phyloP scores from a whole-genome alignment of 2,113 vertebrate genomes.

The Phylloscopus trochiloides region DNA sequence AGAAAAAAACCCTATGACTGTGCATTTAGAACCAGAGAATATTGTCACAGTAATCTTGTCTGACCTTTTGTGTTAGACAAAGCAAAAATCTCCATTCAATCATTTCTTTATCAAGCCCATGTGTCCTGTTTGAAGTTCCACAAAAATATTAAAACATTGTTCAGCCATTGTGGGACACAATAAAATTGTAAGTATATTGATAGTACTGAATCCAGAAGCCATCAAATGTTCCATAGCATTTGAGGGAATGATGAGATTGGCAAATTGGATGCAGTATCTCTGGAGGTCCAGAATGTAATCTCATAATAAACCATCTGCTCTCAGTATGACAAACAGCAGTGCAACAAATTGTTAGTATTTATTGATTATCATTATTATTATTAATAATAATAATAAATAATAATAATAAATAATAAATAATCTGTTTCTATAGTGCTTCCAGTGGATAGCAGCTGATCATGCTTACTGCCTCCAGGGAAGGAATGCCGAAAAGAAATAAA shows the following conservation, averaged over 20 bases:
- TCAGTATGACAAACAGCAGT: not conserved
- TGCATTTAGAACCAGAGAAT: not conserved
- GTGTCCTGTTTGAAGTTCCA: not conserved
- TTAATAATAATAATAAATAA: not conserved
- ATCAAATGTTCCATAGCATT: not conserved
- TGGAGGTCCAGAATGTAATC: not conserved
- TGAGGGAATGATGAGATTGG: not conserved
- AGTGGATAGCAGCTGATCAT: constrained; percentile 35
- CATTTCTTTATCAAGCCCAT: not conserved
- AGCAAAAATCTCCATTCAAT: not conserved
- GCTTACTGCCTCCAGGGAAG: constrained; percentile 15
- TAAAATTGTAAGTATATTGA: not conserved
- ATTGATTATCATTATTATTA: not conserved
- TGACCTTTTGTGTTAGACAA: not conserved
- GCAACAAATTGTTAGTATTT: constrained; percentile 5
- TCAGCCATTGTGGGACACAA: not conserved
- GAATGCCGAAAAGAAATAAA: constrained; percentile 41
- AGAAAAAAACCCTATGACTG: rapidly evolving
- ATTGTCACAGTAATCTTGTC: not conserved
- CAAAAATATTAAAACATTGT: not conserved
- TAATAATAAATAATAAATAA: constrained; percentile 9
- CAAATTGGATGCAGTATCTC: not conserved
- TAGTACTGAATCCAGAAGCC: not conserved
- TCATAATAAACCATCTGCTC: constrained; percentile 39
- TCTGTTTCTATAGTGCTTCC: constrained; percentile 8